Evolutionary conservation across 2,888 invertebrate genomes (phyloP).

Genomic region (Drosophila recens): DNA sequence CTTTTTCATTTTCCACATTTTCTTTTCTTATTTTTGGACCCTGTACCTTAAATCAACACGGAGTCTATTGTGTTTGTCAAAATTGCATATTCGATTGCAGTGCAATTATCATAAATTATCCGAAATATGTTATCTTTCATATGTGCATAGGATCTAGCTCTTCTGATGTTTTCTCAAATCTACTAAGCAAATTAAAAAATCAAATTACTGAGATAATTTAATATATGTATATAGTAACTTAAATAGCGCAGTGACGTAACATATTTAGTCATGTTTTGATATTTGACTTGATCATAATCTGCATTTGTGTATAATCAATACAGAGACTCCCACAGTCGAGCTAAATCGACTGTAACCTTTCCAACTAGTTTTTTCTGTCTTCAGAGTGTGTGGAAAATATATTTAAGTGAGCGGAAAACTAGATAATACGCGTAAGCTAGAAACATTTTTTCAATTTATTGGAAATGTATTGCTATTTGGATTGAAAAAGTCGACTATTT

Average conservation of each 20-base stretch:
- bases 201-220: too few species aligned
- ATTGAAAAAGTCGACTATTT: background rate
- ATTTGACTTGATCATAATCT: background rate
- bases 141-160: too few species aligned
- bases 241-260: too few species aligned
- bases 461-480: background rate
- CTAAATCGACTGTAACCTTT: background rate
- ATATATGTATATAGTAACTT: too few species aligned
- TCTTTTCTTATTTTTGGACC: background rate
- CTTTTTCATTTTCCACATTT: constrained; percentile 8
- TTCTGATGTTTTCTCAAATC: too few species aligned
- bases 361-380: background rate
- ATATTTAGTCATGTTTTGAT: too few species aligned
- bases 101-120: too few species aligned
- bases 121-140: too few species aligned
- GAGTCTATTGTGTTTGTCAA: background rate
- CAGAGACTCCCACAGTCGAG: background rate
- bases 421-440: background rate
- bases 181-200: too few species aligned
- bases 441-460: constrained; percentile 2
- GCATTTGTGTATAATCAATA: background rate
- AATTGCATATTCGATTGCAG: background rate
- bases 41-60: background rate
- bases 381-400: background rate
- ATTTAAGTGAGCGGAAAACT: background rate